Conservation (phyloP, 2,888 invertebrate species). For the Stenolophus ochropezus region DNA sequence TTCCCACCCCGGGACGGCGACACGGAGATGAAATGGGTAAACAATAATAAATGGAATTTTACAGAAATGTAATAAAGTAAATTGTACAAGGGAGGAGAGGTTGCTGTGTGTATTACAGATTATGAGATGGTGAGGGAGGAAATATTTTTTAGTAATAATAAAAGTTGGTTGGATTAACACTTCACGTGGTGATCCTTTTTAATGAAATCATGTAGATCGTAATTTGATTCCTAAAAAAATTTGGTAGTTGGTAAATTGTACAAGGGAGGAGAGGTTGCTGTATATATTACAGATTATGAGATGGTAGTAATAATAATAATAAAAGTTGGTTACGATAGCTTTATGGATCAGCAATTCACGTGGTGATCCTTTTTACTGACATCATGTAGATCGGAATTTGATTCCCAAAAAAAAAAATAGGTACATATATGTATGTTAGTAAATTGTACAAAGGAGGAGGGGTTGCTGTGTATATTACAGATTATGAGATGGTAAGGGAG, state of each 20-base stretch:
- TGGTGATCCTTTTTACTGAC: too few species aligned
- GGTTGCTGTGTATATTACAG: not conserved
- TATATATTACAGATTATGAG: not conserved
- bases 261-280: too few species aligned
- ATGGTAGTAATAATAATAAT: not conserved
- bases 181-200: too few species aligned
- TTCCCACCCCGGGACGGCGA: not conserved
- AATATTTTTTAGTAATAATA: not conserved
- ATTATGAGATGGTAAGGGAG: not conserved
- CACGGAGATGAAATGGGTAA: conserved; percentile 18
- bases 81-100: not conserved
- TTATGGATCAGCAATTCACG: too few species aligned
- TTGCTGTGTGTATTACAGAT: not conserved
- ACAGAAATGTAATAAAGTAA: not conserved
- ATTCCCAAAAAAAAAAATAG: too few species aligned
- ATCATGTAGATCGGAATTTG: too few species aligned
- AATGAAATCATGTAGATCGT: too few species aligned
- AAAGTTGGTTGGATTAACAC: too few species aligned
- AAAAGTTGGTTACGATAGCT: too few species aligned
- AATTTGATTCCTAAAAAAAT: too few species aligned
- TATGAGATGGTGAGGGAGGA: not conserved
- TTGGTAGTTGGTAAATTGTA: too few species aligned
- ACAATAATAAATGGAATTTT: conserved; percentile 19
- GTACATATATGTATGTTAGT: not conserved
- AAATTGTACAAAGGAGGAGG: not conserved